Conservation (phyloP, 2,113 vertebrate genomes). For the Philantomba maxwellii region DNA sequence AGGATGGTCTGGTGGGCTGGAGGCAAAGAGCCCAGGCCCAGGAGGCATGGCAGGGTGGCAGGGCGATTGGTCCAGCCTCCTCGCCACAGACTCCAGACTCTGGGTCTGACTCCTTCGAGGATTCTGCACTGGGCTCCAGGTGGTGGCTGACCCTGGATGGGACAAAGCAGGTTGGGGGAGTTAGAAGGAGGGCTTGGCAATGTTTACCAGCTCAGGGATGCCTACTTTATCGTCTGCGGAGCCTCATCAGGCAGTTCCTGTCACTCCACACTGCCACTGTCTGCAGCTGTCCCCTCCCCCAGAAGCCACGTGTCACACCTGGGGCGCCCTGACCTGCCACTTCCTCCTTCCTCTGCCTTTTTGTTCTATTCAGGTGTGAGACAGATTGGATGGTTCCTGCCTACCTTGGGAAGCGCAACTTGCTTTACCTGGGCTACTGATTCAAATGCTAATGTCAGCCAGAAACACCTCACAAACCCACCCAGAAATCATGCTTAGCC, state of each 20-base stretch:
- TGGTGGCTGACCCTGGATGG: background rate
- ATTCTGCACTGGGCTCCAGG: background rate
- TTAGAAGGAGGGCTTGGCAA: background rate
- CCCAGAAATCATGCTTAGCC: background rate
- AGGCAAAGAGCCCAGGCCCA: background rate
- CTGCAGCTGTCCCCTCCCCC: background rate
- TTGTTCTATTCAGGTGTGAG: background rate
- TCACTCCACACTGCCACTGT: background rate
- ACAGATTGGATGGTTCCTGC: background rate
- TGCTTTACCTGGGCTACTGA: background rate
- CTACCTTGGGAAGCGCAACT: fast-evolving
- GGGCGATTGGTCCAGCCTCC: background rate
- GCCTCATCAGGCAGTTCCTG: background rate
- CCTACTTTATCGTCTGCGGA: background rate
- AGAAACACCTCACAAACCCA: background rate
- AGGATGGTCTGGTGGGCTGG: background rate
- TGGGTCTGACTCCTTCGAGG: background rate
- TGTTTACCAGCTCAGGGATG: background rate
- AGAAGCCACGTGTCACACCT: background rate
- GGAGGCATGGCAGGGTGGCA: background rate
- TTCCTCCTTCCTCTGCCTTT: background rate
- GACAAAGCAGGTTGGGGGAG: background rate
- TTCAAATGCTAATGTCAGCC: background rate
- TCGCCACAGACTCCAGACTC: background rate
- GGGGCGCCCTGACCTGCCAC: background rate